Conservation (phyloP, 2,888 invertebrate species). For the Xestia ashworthii region DNA sequence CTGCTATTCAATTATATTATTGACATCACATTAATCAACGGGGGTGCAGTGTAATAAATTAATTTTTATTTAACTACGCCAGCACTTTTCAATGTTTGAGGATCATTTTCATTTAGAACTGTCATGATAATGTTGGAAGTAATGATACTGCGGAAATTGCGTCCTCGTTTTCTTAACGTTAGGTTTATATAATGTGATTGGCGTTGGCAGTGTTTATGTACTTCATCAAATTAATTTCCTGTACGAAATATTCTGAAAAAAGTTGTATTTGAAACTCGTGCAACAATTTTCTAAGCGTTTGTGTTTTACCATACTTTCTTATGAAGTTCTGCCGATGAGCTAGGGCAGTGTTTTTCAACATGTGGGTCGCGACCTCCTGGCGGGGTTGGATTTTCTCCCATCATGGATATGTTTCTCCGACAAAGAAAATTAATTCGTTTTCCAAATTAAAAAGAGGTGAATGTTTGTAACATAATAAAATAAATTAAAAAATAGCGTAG, state of each 20-base stretch:
- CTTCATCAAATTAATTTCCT: slow-evolving; percentile 37
- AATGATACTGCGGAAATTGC: slow-evolving; percentile 48
- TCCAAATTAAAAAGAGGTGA: too few relatives aligned
- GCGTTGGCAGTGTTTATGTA: slow-evolving; percentile 20
- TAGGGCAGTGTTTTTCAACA: too few relatives aligned
- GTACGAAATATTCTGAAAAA: neutral
- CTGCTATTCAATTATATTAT: slow-evolving; percentile 65
- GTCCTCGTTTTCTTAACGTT: slow-evolving; percentile 30
- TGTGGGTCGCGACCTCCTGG: too few relatives aligned
- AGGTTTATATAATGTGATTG: slow-evolving; percentile 36
- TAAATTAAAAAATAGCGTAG: too few relatives aligned
- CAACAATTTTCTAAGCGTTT: neutral
- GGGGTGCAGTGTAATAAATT: slow-evolving; percentile 62
- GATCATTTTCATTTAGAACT: slow-evolving; percentile 41
- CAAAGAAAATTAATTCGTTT: too few relatives aligned
- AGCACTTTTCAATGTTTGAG: slow-evolving; percentile 43
- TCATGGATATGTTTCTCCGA: too few relatives aligned
- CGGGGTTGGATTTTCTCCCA: too few relatives aligned
- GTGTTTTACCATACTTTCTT: neutral
- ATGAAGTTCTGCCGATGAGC: neutral
- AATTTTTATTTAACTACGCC: slow-evolving; percentile 49
- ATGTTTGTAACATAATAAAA: too few relatives aligned
- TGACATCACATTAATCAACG: slow-evolving; percentile 55
- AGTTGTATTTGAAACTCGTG: neutral
- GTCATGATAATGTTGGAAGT: slow-evolving; percentile 44